Conservation (phyloP, 1,140 invertebrate genomes). For the Arion vulgaris region DNA sequence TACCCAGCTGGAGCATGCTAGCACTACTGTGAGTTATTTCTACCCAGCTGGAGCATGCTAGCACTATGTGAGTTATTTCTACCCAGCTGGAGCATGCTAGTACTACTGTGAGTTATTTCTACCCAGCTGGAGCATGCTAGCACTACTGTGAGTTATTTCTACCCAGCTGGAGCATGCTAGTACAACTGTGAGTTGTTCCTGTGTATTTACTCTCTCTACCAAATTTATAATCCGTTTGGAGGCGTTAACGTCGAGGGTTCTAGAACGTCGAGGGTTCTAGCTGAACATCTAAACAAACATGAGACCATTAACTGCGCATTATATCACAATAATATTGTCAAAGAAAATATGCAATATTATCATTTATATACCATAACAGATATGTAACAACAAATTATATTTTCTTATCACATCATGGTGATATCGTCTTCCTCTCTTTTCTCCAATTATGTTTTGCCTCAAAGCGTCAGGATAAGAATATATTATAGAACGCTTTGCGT, state of each 20-base stretch:
- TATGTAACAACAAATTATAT: too few species aligned
- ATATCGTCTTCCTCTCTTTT: too few species aligned
- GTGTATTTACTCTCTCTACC: not conserved
- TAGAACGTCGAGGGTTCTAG: too few species aligned
- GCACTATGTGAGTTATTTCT: not conserved
- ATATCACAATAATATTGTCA: too few species aligned
- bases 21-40: not conserved
- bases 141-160: not conserved
- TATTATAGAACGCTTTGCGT: too few species aligned
- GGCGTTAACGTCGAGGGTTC: not conserved
- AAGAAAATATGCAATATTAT: too few species aligned
- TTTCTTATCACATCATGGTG: too few species aligned
- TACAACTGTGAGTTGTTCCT: not conserved
- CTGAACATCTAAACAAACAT: conserved; percentile 1
- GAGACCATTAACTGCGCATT: not conserved
- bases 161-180: not conserved
- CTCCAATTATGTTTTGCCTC: too few species aligned
- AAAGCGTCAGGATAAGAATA: too few species aligned
- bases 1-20: not conserved
- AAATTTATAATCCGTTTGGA: not conserved
- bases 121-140: not conserved
- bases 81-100: not conserved
- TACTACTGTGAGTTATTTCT: not conserved
- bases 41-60: not conserved
- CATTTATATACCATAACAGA: too few species aligned